phyloP scores from a whole-genome alignment of 2,888 invertebrate genomes.

The Mesorhabditis spiculigera region DNA sequence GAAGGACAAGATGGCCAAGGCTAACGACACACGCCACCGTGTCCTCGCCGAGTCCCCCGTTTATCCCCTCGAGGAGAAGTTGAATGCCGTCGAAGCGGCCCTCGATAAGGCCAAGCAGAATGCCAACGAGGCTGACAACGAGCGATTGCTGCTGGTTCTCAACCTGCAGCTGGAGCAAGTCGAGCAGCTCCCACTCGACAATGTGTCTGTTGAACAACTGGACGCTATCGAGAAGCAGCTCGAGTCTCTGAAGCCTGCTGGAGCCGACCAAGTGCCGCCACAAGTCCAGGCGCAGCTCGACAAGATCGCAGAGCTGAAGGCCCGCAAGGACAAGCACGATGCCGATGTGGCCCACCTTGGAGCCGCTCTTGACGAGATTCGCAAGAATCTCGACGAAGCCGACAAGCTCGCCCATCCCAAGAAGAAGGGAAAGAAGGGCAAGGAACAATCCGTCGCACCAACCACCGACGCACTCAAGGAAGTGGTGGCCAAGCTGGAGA shows the following conservation, averaged over 20 bases:
- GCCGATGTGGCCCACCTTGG: constrained; percentile 19
- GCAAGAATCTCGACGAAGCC: constrained; percentile 22
- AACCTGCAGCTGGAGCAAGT: constrained; percentile 27
- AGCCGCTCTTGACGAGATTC: constrained; percentile 17
- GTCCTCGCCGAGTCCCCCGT: constrained; percentile 9
- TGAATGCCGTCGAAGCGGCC: constrained; percentile 22
- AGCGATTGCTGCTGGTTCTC: constrained; percentile 23
- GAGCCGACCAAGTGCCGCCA: constrained; percentile 5
- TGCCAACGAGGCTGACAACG: constrained; percentile 25
- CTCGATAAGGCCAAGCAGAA: constrained; percentile 24
- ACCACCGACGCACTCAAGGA: constrained; percentile 13
- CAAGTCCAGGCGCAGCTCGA: constrained; percentile 12
- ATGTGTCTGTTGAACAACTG: constrained; percentile 21
- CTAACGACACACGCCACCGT: background rate
- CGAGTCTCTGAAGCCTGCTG: background rate
- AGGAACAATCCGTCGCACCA: constrained; percentile 10
- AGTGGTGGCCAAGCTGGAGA: constrained; percentile 20
- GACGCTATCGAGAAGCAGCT: constrained; percentile 17
- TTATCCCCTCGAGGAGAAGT: constrained; percentile 21
- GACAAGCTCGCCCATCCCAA: constrained; percentile 17
- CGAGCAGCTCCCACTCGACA: constrained; percentile 22
- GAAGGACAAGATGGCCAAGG: constrained; percentile 11
- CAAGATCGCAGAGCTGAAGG: constrained; percentile 20
- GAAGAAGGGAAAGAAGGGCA: constrained; percentile 29
- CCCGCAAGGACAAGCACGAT: constrained; percentile 20